phyloP scores from a whole-genome alignment of 2,113 vertebrate species.

The Charadrius vociferus region DNA sequence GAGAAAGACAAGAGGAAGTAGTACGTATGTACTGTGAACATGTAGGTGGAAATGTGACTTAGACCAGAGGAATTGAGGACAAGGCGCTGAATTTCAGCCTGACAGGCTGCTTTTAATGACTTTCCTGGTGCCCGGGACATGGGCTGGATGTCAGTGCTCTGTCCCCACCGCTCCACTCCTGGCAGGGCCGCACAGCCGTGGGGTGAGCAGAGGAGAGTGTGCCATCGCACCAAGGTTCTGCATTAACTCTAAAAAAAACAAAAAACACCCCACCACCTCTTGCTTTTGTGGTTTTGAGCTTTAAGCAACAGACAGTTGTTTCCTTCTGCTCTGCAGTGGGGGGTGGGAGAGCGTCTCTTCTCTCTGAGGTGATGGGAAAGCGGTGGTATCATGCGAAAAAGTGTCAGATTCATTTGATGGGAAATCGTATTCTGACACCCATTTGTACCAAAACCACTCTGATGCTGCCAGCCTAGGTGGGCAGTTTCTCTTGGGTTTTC shows the following conservation, averaged over 20 bases:
- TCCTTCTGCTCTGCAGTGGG: background rate
- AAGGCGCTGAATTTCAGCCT: background rate
- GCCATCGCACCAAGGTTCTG: background rate
- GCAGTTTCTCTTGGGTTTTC: background rate
- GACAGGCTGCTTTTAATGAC: background rate
- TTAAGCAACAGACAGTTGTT: background rate
- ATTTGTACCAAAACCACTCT: background rate
- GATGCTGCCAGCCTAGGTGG: background rate
- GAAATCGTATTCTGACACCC: background rate
- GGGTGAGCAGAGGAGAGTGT: background rate
- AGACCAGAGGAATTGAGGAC: background rate
- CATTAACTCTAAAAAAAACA: background rate
- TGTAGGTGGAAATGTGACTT: background rate
- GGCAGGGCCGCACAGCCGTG: accelerated
- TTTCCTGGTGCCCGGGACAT: background rate
- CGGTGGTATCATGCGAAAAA: background rate
- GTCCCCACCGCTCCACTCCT: accelerated
- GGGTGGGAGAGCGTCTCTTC: background rate
- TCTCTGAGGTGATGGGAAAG: background rate
- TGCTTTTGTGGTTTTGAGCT: background rate
- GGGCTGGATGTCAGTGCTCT: background rate
- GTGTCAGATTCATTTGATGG: background rate
- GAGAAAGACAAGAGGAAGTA: background rate
- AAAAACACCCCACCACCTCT: background rate
- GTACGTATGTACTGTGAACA: accelerated